Evolutionary conservation across 1,140 invertebrate species (phyloP).

Genomic region (Lasioglossum albipes): DNA sequence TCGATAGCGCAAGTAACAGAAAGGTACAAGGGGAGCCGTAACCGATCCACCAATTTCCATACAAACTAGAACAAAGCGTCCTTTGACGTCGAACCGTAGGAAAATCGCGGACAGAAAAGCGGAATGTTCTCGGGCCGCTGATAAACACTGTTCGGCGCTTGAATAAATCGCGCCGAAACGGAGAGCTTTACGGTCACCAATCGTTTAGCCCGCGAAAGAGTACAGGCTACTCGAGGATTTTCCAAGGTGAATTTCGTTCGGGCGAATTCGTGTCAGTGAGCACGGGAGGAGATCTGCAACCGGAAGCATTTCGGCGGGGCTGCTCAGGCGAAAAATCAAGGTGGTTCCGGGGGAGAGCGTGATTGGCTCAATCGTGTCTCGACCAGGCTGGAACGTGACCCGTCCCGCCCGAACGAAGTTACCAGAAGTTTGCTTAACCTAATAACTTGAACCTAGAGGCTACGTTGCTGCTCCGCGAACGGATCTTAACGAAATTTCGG

Average conservation of each 20-base stretch:
- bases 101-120: neutral
- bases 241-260: neutral
- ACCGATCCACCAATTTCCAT: neutral
- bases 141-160: neutral
- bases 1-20: too few species aligned
- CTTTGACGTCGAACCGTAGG: too few species aligned
- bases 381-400: slow-evolving; percentile 26
- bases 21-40: neutral
- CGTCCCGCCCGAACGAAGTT: slow-evolving; percentile 31
- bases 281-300: slow-evolving; percentile 15
- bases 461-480: neutral
- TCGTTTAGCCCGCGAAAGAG: neutral
- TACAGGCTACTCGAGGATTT: slow-evolving; percentile 14
- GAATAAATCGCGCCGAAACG: neutral
- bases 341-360: slow-evolving; percentile 3
- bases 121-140: neutral
- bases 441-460: slow-evolving; percentile 42
- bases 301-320: slow-evolving; percentile 35
- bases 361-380: slow-evolving; percentile 40
- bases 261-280: slow-evolving; percentile 26
- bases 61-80: neutral
- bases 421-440: slow-evolving; percentile 58
- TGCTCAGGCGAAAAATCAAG: slow-evolving; percentile 40
- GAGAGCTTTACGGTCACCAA: slow-evolving; percentile 5
- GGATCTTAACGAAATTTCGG: slow-evolving; percentile 28